Conservation (phyloP, 2,888 invertebrate species). For the Portevinia maculata region DNA sequence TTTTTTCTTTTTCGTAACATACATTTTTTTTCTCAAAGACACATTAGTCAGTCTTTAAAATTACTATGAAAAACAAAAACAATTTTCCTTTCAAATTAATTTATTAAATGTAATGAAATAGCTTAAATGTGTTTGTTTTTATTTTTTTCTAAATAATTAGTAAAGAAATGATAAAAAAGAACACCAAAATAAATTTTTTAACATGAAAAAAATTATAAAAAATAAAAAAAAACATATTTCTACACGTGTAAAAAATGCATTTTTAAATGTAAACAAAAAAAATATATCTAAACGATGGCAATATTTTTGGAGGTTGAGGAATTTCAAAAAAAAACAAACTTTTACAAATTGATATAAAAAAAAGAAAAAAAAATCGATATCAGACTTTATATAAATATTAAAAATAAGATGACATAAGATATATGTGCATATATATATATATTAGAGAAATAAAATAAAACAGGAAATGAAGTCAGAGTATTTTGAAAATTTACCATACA, state of each 20-base stretch:
- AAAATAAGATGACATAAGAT: conserved; percentile 63
- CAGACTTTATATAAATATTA: conserved; percentile 68
- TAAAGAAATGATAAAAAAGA: conserved; percentile 61
- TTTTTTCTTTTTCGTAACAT: conserved; percentile 6
- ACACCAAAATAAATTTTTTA: conserved; percentile 68
- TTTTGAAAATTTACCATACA: conserved; percentile 56
- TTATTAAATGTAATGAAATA: conserved; percentile 54
- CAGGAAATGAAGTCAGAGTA: conserved; percentile 49
- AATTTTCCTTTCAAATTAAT: conserved; percentile 59
- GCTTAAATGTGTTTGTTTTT: conserved; percentile 60
- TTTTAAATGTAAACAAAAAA: conserved; percentile 65
- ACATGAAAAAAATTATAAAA: conserved; percentile 41
- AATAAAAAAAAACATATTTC: conserved; percentile 52
- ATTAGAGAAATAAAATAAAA: conserved; percentile 46
- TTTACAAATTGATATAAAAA: conserved; percentile 68
- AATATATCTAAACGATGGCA: conserved; percentile 77
- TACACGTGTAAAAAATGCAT: conserved; percentile 63
- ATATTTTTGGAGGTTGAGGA: conserved; percentile 79
- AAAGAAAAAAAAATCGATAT: conserved; percentile 62
- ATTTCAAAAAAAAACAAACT: conserved; percentile 73
- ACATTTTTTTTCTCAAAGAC: conserved; percentile 51
- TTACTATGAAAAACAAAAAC: conserved; percentile 33
- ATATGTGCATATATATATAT: conserved; percentile 66
- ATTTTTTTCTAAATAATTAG: conserved; percentile 71
- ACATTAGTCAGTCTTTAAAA: conserved; percentile 43